A percentile compares a stretch with the other conserved stretches of the same genome.
Evolutionary conservation across 2,797 vertebrate species (phyloP).

Genomic region (Sebastes melanostomus): DNA sequence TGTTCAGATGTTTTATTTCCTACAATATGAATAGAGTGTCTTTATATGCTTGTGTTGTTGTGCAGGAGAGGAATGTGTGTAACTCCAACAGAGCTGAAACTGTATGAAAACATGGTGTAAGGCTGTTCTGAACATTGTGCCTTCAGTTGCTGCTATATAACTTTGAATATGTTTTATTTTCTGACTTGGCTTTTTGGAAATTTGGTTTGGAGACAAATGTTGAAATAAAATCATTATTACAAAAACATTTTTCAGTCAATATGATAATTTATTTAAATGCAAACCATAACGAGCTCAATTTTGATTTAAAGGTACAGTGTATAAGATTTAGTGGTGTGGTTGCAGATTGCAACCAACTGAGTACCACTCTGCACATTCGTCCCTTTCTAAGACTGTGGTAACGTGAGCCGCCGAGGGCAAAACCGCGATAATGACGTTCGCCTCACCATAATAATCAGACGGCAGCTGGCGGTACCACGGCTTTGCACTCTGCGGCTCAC

Average conservation of each 20-base stretch:
- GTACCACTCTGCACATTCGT: too few species aligned
- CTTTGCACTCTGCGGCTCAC: too few species aligned
- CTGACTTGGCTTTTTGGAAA: not conserved
- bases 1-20: not conserved
- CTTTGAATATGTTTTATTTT: not conserved
- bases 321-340: too few species aligned
- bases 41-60: not conserved
- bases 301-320: too few species aligned
- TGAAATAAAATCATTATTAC: not conserved
- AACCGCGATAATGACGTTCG: not conserved
- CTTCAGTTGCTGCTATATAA: not conserved
- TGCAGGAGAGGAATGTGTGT: not conserved
- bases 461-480: rapidly evolving
- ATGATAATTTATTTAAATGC: too few species aligned
- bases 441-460: not conserved
- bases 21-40: not conserved
- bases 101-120: not conserved
- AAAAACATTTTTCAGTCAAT: not conserved
- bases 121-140: not conserved
- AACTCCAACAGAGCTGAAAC: not conserved
- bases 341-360: too few species aligned
- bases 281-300: too few species aligned
- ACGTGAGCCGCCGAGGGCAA: not conserved
- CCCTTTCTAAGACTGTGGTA: too few species aligned
- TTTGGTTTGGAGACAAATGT: not conserved